Conservation (phyloP, 2,888 invertebrate genomes). For the Bombyx huttoni region DNA sequence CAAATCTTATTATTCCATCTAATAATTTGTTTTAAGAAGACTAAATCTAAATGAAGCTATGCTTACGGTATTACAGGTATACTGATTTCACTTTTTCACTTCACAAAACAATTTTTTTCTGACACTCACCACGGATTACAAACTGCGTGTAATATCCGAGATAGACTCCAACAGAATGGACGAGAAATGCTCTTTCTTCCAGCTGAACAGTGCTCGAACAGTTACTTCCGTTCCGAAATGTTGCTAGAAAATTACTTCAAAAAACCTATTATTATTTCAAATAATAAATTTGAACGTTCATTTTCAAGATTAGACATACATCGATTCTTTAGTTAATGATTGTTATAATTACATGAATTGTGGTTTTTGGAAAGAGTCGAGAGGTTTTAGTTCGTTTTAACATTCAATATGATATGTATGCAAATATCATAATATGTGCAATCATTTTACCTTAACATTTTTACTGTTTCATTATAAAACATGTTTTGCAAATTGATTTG, state of each 20-base stretch:
- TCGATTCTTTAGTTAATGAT: too few species aligned
- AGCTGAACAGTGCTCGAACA: slow-evolving; percentile 49
- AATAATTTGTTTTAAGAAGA: not conserved
- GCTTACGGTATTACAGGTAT: slow-evolving; percentile 20
- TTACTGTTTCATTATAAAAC: too few species aligned
- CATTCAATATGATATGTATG: too few species aligned
- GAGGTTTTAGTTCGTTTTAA: too few species aligned
- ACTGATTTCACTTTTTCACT: slow-evolving; percentile 43
- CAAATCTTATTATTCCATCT: too few species aligned
- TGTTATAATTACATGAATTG: too few species aligned
- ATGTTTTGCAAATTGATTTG: too few species aligned
- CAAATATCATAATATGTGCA: too few species aligned
- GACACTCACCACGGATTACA: slow-evolving; percentile 72
- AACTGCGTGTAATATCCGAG: slow-evolving; percentile 74
- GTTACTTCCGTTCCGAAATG: slow-evolving; percentile 51
- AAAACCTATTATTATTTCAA: not conserved
- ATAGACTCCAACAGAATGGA: slow-evolving; percentile 80
- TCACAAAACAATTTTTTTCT: slow-evolving; percentile 50
- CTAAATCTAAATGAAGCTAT: slow-evolving; percentile 3
- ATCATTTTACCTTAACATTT: too few species aligned
- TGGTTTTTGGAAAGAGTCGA: too few species aligned
- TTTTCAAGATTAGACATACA: not conserved
- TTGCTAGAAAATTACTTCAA: slow-evolving; percentile 15
- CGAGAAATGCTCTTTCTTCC: slow-evolving; percentile 70
- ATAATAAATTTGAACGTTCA: not conserved